Conservation (phyloP, 2,888 invertebrate genomes). For the Dryobota labecula region DNA sequence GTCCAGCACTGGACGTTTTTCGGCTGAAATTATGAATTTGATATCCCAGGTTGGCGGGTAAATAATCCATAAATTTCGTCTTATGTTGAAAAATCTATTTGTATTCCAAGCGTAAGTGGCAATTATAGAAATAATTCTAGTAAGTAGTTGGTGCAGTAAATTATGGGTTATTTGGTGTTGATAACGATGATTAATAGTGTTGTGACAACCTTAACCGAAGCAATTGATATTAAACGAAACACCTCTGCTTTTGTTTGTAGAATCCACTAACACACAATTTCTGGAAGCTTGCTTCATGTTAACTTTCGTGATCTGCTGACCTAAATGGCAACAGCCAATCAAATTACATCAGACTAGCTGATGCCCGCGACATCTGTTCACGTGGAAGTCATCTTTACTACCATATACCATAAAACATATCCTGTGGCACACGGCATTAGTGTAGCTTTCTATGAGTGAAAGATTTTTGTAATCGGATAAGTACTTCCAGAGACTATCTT, state of each 20-base stretch:
- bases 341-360: too few species aligned
- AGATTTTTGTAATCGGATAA: too few species aligned
- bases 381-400: too few species aligned
- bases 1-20: too few species aligned
- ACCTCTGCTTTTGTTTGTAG: constrained; percentile 28
- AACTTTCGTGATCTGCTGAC: neutral
- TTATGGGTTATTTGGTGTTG: constrained; percentile 9
- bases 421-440: too few species aligned
- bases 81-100: neutral
- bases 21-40: too few species aligned
- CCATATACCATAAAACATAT: too few species aligned
- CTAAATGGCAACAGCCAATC: neutral
- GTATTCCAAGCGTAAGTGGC: neutral
- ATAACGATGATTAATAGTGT: constrained; percentile 15
- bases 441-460: too few species aligned
- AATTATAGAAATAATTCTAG: neutral
- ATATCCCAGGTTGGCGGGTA: too few species aligned
- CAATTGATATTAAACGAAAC: neutral
- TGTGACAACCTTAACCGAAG: neutral
- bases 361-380: too few species aligned
- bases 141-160: neutral
- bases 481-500: too few species aligned
- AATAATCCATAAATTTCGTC: too few species aligned
- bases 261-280: constrained; percentile 7
- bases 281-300: neutral